Evolutionary conservation across 2,888 invertebrate genomes (phyloP).

Genomic region (Gortyna flavago): DNA sequence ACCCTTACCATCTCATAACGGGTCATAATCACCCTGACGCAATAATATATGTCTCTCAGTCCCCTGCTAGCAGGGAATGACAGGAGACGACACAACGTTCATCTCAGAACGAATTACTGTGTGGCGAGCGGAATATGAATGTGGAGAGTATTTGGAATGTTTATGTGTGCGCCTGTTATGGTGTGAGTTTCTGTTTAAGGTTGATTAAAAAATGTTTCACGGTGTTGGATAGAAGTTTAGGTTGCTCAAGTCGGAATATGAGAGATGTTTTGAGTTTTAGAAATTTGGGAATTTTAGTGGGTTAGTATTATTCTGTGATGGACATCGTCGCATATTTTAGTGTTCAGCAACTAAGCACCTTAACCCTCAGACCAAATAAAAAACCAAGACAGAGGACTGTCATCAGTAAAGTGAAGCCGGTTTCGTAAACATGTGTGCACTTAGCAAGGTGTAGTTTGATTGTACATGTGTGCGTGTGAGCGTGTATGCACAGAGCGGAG

Average conservation of each 20-base stretch:
- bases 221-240: background rate
- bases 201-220: slow-evolving; percentile 42
- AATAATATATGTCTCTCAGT: slow-evolving; percentile 54
- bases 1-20: slow-evolving; percentile 47
- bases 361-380: too few species aligned
- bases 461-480: too few species aligned
- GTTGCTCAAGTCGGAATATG: background rate
- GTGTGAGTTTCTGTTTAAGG: slow-evolving; percentile 13
- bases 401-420: too few species aligned
- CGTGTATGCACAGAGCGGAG: too few species aligned
- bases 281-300: too few species aligned
- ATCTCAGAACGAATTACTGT: slow-evolving; percentile 68
- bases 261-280: background rate
- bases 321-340: too few species aligned
- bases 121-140: slow-evolving; percentile 66
- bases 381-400: too few species aligned
- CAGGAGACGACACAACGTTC: slow-evolving; percentile 63
- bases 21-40: slow-evolving; percentile 52
- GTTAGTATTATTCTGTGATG: background rate
- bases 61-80: slow-evolving; percentile 43
- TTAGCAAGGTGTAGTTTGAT: too few species aligned
- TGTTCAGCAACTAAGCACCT: background rate
- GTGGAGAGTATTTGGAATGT: slow-evolving; percentile 47
- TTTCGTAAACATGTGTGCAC: too few species aligned
- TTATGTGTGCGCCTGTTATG: slow-evolving; percentile 39